Conservation (phyloP, 2,888 invertebrate species). For the Andrena minutula region DNA sequence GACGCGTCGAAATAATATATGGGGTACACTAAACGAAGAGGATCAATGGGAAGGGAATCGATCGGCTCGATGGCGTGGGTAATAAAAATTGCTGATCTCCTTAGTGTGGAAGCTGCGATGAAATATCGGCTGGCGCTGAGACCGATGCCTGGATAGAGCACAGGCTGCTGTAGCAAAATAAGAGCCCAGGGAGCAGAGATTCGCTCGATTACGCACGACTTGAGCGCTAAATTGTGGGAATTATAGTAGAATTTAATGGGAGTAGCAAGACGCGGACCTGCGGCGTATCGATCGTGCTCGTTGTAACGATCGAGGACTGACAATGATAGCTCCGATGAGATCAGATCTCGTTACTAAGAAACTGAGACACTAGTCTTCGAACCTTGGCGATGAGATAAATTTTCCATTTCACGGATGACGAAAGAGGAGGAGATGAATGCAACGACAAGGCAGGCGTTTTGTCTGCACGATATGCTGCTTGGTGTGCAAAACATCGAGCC, state of each 20-base stretch:
- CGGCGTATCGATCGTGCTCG: conserved; percentile 28
- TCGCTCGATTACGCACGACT: conserved; percentile 47
- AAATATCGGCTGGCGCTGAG: neutral
- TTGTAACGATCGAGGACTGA: neutral
- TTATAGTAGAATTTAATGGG: conserved; percentile 53
- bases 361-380: conserved; percentile 9
- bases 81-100: conserved; percentile 40
- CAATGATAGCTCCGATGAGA: neutral
- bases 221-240: conserved; percentile 31
- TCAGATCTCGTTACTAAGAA: neutral
- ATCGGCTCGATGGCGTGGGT: conserved; percentile 3
- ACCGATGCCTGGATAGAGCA: conserved; percentile 1
- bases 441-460: neutral
- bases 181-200: conserved; percentile 15
- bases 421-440: neutral
- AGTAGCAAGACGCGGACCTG: conserved; percentile 20
- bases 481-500: conserved; percentile 8
- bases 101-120: neutral
- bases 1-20: neutral
- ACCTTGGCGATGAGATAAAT: neutral
- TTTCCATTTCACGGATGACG: neutral
- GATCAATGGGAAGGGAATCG: conserved; percentile 3
- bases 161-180: conserved; percentile 34
- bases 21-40: conserved; percentile 15
- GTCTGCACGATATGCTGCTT: neutral